Conservation (phyloP, 2,797 vertebrate species). For the Columba guinea region DNA sequence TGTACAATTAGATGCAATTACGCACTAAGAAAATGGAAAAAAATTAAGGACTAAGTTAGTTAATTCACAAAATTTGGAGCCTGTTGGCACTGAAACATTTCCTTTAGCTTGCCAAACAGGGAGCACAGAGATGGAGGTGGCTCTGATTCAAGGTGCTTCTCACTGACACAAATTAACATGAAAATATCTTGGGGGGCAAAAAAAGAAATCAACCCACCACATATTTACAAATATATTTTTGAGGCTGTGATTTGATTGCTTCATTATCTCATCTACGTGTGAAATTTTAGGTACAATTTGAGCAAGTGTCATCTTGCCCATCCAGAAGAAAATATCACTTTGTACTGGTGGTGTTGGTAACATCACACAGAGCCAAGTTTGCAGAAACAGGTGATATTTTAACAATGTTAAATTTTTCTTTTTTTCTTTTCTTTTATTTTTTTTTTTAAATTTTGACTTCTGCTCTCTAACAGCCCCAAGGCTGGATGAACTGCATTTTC, state of each 20-base stretch:
- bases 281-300: not conserved
- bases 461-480: not conserved
- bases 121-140: not conserved
- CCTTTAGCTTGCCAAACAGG: not conserved
- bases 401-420: not conserved
- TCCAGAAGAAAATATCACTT: not conserved
- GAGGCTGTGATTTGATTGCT: not conserved
- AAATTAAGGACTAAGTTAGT: not conserved
- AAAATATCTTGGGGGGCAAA: not conserved
- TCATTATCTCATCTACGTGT: not conserved
- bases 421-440: too few species aligned
- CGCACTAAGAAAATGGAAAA: conserved; percentile 33
- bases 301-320: not conserved
- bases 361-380: not conserved
- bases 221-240: not conserved
- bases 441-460: not conserved
- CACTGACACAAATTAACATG: not conserved
- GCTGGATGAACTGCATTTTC: not conserved
- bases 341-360: not conserved
- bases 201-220: not conserved
- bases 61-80: conserved; percentile 5
- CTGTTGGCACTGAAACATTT: not conserved
- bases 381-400: not conserved
- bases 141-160: not conserved
- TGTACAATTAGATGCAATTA: conserved; percentile 70